Percentiles rank a stretch among this genome's conserved stretches.
Conservation (phyloP, 2,888 invertebrate genomes). For the Brachyptera risi region DNA sequence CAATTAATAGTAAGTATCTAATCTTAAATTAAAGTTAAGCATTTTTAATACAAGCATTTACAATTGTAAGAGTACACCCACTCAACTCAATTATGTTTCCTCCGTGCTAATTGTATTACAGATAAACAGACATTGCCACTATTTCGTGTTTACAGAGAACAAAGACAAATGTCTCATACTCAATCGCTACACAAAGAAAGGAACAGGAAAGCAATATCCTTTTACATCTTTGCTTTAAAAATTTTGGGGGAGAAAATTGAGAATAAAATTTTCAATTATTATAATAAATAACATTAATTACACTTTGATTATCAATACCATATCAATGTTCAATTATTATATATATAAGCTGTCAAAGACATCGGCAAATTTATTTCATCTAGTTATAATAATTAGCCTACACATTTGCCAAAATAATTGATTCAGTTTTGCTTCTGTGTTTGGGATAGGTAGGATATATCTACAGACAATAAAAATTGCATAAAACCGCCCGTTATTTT, state of each 20-base stretch:
- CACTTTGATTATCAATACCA: constrained; percentile 19
- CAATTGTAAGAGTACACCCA: constrained; percentile 15
- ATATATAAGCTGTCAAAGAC: neutral
- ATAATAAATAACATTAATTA: constrained; percentile 23
- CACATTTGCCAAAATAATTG: too few species aligned
- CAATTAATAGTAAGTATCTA: too few species aligned
- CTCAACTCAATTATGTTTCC: neutral
- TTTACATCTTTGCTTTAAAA: neutral
- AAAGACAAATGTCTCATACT: neutral
- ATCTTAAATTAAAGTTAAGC: constrained; percentile 6
- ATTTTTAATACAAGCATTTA: constrained; percentile 30
- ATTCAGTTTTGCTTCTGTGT: too few species aligned
- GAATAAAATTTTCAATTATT: constrained; percentile 11
- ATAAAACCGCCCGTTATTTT: too few species aligned
- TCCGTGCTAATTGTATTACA: too few species aligned
- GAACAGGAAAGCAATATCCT: constrained; percentile 10
- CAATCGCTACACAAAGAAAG: constrained; percentile 9
- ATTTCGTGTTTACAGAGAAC: neutral
- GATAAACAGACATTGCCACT: too few species aligned
- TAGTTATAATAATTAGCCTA: too few species aligned
- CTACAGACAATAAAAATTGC: too few species aligned
- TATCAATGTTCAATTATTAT: constrained; percentile 12
- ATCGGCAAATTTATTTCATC: too few species aligned
- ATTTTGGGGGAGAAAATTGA: constrained; percentile 10
- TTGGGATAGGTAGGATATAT: too few species aligned